Percentiles rank a stretch among this genome's conserved stretches.
These are phyloP conservation scores for Philopedon plagiatum DNA, from an alignment of 2,888 invertebrate genomes.

Conservation along the genomic window DNA sequence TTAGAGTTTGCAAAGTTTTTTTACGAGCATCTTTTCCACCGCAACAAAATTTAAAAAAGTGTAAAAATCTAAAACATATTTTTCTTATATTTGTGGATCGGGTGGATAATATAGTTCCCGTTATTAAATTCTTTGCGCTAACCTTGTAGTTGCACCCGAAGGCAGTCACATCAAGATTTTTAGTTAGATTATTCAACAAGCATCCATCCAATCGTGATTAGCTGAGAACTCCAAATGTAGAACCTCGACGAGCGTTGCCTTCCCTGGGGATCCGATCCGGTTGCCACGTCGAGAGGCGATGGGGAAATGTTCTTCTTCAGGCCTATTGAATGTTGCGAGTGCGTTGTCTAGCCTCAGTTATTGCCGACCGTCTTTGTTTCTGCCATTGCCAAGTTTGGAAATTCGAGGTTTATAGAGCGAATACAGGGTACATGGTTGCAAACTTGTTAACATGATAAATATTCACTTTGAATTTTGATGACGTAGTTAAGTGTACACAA, in stretches of 20 bases:
- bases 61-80: too few species aligned
- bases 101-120: too few species aligned
- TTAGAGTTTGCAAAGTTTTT: too few species aligned
- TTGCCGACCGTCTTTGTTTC: background rate
- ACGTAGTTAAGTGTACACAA: background rate
- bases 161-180: too few species aligned
- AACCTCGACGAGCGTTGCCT: slow-evolving; percentile 1
- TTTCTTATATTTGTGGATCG: too few species aligned
- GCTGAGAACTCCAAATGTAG: background rate
- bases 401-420: background rate
- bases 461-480: background rate
- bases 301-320: slow-evolving; percentile 3
- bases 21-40: too few species aligned
- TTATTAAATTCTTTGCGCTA: too few species aligned
- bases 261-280: slow-evolving; percentile 15
- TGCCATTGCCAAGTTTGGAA: slow-evolving; percentile 1
- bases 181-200: too few species aligned
- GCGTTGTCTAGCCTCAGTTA: slow-evolving; percentile 18
- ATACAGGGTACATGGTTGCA: background rate
- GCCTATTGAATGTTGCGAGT: slow-evolving; percentile 17
- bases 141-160: too few species aligned
- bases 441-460: background rate
- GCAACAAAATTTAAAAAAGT: too few species aligned
- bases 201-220: too few species aligned
- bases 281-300: slow-evolving; percentile 8